Evolutionary conservation across 2,113 vertebrate genomes (phyloP).

Genomic region (Hemibagrus wyckioides): DNA sequence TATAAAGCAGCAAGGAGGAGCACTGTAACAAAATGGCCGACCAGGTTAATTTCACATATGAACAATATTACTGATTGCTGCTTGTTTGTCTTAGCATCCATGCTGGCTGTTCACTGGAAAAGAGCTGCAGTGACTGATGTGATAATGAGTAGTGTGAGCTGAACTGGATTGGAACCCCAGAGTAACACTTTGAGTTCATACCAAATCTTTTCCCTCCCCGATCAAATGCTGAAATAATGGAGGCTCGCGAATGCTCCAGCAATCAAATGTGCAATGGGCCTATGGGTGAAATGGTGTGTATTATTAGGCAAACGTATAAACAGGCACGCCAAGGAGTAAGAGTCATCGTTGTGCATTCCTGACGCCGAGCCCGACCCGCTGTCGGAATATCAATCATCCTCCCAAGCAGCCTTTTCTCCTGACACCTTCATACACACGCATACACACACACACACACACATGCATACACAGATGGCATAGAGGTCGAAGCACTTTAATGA

Average conservation of each 20-base stretch:
- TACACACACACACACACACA: slow-evolving; percentile 9
- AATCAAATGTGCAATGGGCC: not conserved
- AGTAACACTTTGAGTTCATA: not conserved
- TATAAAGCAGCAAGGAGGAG: not conserved
- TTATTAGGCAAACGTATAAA: slow-evolving; percentile 6
- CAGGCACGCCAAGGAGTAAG: not conserved
- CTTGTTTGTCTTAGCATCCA: not conserved
- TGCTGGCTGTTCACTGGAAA: not conserved
- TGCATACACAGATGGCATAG: slow-evolving; percentile 65
- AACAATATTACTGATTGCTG: not conserved
- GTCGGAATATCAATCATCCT: slow-evolving; percentile 69
- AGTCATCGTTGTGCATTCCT: slow-evolving; percentile 48
- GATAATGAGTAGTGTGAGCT: not conserved
- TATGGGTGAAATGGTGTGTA: not conserved
- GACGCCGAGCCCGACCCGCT: slow-evolving; percentile 49
- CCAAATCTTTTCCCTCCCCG: not conserved
- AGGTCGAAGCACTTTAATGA: slow-evolving; percentile 69
- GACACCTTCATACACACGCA: slow-evolving; percentile 19
- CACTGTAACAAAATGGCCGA: not conserved
- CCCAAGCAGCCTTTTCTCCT: slow-evolving; percentile 38
- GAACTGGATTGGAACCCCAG: not conserved
- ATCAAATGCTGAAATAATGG: not conserved
- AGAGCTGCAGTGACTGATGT: not conserved
- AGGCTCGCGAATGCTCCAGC: not conserved
- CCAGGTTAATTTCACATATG: not conserved